Conservation (phyloP, 2,888 invertebrate species). For the Blera fallax region DNA sequence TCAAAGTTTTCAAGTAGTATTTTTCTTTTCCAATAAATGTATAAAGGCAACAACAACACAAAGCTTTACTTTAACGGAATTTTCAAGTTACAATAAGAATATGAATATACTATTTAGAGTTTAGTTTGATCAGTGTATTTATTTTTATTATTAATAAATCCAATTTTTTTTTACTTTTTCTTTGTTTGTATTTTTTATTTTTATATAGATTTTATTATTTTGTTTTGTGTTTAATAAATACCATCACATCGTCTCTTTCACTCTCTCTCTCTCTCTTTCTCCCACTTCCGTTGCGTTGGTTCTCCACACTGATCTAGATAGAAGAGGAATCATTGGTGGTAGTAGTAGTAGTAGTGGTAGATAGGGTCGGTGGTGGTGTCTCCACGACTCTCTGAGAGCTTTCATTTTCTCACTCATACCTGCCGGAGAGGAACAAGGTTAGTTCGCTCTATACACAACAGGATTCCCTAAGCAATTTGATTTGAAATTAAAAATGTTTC, state of each 20-base stretch:
- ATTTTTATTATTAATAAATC: constrained; percentile 57
- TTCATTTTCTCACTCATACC: constrained; percentile 80
- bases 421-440: constrained; percentile 83
- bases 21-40: constrained; percentile 55
- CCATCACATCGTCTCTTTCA: constrained; percentile 73
- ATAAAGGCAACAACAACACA: constrained; percentile 68
- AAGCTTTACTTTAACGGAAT: constrained; percentile 70
- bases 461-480: constrained; percentile 78
- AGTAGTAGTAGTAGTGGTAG: constrained; percentile 28
- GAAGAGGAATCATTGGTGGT: constrained; percentile 60
- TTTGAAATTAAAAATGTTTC: constrained; percentile 71
- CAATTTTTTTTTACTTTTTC: constrained; percentile 51
- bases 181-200: constrained; percentile 26
- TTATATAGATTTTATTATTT: constrained; percentile 60
- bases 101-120: constrained; percentile 42
- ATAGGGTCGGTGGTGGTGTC: constrained; percentile 56
- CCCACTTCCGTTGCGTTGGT: constrained; percentile 44
- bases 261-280: constrained; percentile 45
- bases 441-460: constrained; percentile 83
- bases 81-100: constrained; percentile 60
- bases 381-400: constrained; percentile 77
- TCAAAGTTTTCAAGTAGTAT: constrained; percentile 52
- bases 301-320: constrained; percentile 62
- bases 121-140: constrained; percentile 70
- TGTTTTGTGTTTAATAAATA: constrained; percentile 75